Conservation (phyloP, 1,140 invertebrate species). For the Diorhabda carinulata region DNA sequence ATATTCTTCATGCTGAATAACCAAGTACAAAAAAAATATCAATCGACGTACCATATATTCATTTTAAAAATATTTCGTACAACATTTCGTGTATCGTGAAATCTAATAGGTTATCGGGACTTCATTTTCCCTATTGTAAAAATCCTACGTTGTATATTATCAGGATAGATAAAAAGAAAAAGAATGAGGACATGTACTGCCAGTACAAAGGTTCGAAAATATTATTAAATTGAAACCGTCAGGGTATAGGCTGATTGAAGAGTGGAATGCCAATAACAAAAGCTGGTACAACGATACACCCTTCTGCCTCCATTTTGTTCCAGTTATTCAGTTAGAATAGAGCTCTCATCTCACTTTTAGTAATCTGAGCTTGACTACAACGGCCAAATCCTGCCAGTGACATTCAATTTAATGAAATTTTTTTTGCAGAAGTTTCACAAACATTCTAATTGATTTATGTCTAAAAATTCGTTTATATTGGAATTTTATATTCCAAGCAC, state of each 20-base stretch:
- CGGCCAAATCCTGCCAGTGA: neutral
- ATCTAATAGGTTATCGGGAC: conserved; percentile 2
- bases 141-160: neutral
- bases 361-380: conserved; percentile 9
- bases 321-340: conserved; percentile 4
- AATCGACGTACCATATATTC: no score
- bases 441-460: no score
- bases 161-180: neutral
- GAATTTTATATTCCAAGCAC: no score
- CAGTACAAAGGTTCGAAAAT: conserved; percentile 10
- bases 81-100: no score
- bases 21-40: no score
- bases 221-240: conserved; percentile 10
- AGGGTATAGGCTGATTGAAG: conserved; percentile 16
- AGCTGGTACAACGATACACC: conserved; percentile 7
- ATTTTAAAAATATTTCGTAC: no score
- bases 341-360: conserved; percentile 5
- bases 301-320: conserved; percentile 4
- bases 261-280: conserved; percentile 21
- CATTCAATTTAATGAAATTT: no score
- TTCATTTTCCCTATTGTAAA: conserved; percentile 7
- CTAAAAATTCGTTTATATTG: no score
- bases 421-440: no score
- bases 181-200: neutral
- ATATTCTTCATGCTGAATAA: no score